Base-by-base conservation (phyloP, 1,140 invertebrate genomes). In the Drosophila nigromelanica region DNA sequence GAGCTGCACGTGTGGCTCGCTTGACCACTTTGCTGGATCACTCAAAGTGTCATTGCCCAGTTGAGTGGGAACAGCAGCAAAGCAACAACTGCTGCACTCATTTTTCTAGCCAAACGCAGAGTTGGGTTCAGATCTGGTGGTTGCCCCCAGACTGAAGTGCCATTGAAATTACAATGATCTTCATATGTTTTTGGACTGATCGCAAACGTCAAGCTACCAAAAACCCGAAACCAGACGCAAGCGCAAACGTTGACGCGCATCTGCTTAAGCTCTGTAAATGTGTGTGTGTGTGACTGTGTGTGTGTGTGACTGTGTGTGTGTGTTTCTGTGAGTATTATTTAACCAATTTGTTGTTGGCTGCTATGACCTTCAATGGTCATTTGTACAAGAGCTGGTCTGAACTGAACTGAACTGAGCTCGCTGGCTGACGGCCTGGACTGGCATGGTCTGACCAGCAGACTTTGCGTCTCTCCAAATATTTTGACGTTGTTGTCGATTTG, bases 111-210 rank as follows among this genome's bases (percentile, higher is more conserved):
- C 80, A 69, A 79, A 73, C 56, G 54, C 33, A 8, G 40, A 48
- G 27, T 21, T 52, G 55, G 40, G 54, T 72, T 73, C 51, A 61
- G 39, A 11, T 52, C 45, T 61, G 71, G 64, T 56, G 71, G 72
- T 70, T 74, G 72, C 72, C 63, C 72, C 52, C 68, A 66, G 62
- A 43, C 52, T 86, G 78, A 86, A 86, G 82, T 86, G 82, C 78
- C 82, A 86, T 86, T 86, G 83, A 86, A 89, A 87, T 82, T 82
- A 89, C 80, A 87, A 82, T 86, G 82, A 86, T 86, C 82, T 86
- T 89, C 82, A 76, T 78, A 68, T 77, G 75, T 69, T 81, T 87
- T 86, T 79, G 82, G 83, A 67, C 45, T 63, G 82, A 87, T 81
- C 62, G 62, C 35, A 73, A 66, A 64, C 76, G 80, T 83, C 80